Percentiles rank a stretch among this genome's conserved stretches.
phyloP scores from a whole-genome alignment of 2,888 invertebrate species.

The Noctua comes region DNA sequence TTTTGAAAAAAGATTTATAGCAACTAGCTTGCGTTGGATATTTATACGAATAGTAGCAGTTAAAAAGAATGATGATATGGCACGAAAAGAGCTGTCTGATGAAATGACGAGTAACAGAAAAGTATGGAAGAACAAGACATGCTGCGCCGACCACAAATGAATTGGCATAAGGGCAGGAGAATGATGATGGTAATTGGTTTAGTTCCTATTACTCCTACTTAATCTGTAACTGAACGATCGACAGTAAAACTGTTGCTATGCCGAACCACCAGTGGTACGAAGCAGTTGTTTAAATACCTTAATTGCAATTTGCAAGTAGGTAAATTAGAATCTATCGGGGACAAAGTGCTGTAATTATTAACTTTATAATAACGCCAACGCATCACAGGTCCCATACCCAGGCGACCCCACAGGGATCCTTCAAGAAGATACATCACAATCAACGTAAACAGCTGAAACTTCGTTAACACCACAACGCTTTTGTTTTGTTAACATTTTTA shows the following conservation, averaged over 20 bases:
- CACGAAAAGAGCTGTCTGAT: no score
- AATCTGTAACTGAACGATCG: background rate
- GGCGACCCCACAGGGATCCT: background rate
- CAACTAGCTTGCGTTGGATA: background rate
- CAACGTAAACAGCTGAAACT: constrained; percentile 23
- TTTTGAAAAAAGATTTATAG: background rate
- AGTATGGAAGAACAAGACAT: no score
- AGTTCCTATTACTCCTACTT: background rate
- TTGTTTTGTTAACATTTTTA: constrained; percentile 46
- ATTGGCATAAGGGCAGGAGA: no score
- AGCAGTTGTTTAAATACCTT: background rate
- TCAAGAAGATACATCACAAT: constrained; percentile 34
- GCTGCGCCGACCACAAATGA: no score
- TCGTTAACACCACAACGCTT: constrained; percentile 33
- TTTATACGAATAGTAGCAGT: background rate
- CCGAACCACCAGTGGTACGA: background rate
- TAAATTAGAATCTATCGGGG: background rate
- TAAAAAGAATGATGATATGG: background rate
- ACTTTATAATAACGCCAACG: background rate
- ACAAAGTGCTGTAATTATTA: background rate
- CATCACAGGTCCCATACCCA: background rate
- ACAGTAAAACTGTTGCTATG: background rate
- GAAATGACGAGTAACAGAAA: no score
- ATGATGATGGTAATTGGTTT: background rate
- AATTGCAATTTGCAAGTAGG: background rate